Percentiles rank a stretch among this genome's conserved stretches.
Conservation (phyloP, 2,113 vertebrate genomes). For the Clarias macrocephalus region DNA sequence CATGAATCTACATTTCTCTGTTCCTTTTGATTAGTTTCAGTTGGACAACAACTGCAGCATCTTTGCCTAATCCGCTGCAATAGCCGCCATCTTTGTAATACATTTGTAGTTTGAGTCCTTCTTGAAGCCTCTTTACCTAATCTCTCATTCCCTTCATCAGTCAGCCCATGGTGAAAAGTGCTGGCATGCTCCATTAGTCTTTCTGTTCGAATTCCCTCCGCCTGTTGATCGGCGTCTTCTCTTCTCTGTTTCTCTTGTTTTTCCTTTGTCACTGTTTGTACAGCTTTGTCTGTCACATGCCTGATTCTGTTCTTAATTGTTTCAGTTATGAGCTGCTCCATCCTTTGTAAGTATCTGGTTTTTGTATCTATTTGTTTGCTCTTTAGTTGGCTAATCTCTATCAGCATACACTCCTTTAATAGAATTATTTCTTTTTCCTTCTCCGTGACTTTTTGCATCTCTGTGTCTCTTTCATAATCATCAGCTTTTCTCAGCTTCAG, state of each 20-base stretch:
- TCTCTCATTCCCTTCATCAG: not conserved
- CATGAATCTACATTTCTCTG: slow-evolving; percentile 1
- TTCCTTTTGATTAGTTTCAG: slow-evolving; percentile 25
- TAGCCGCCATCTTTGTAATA: slow-evolving; percentile 39
- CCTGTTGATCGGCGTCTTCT: not conserved
- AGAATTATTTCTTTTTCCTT: slow-evolving; percentile 44
- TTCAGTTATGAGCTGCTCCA: slow-evolving; percentile 37
- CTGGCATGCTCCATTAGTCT: not conserved
- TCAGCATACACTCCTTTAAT: slow-evolving; percentile 46
- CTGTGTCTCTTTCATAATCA: slow-evolving; percentile 5
- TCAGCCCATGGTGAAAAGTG: slow-evolving; percentile 2
- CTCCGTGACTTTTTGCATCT: slow-evolving; percentile 33
- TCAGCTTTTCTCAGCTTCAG: slow-evolving; percentile 28
- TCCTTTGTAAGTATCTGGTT: slow-evolving; percentile 25
- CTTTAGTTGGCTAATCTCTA: slow-evolving; percentile 44
- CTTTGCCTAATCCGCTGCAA: slow-evolving; percentile 46
- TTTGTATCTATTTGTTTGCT: slow-evolving; percentile 30
- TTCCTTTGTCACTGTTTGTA: slow-evolving; percentile 40
- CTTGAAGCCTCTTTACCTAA: not conserved
- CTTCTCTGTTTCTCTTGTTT: not conserved
- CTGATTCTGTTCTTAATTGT: slow-evolving; percentile 20
- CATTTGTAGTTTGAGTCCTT: not conserved
- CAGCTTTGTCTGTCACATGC: slow-evolving; percentile 46
- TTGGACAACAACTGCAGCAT: slow-evolving; percentile 35
- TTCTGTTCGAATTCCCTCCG: slow-evolving; percentile 13